phyloP scores from a whole-genome alignment of 2,797 vertebrate species.

The Tolypeutes matacus region DNA sequence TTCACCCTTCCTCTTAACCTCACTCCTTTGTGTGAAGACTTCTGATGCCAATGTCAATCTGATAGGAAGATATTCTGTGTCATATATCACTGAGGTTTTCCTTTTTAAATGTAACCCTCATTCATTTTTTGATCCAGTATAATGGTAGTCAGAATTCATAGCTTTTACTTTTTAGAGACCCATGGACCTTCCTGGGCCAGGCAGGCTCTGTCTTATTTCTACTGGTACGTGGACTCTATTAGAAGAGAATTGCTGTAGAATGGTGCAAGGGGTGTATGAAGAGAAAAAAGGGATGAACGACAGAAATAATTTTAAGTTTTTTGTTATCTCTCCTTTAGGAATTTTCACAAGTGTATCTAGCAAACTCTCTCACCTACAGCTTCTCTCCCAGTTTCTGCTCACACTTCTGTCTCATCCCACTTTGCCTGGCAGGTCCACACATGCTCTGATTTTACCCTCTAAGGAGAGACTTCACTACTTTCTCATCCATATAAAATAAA shows the following conservation, averaged over 20 bases:
- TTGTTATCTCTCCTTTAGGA: neutral
- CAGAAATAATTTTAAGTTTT: neutral
- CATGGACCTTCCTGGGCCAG: neutral
- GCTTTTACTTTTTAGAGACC: neutral
- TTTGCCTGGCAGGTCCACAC: neutral
- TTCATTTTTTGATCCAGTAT: neutral
- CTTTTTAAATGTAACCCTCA: neutral
- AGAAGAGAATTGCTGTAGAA: neutral
- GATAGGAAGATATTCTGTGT: conserved; percentile 37
- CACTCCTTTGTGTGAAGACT: conserved; percentile 18
- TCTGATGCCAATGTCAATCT: neutral
- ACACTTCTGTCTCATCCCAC: neutral
- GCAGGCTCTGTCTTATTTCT: neutral
- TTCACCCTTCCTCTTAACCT: conserved; percentile 75
- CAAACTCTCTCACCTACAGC: neutral
- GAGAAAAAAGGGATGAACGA: neutral
- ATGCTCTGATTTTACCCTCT: neutral
- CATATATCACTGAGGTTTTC: neutral
- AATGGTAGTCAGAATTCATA: conserved; percentile 7
- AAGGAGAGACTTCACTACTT: neutral
- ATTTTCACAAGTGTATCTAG: neutral
- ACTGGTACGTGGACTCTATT: neutral
- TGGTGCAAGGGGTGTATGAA: accelerated
- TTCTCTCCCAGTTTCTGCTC: neutral
- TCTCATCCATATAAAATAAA: neutral